Evolutionary conservation across 1,140 invertebrate genomes (phyloP), one percentile per base, ranked within the genome.

Genomic region (Drosophila melanica): DNA sequence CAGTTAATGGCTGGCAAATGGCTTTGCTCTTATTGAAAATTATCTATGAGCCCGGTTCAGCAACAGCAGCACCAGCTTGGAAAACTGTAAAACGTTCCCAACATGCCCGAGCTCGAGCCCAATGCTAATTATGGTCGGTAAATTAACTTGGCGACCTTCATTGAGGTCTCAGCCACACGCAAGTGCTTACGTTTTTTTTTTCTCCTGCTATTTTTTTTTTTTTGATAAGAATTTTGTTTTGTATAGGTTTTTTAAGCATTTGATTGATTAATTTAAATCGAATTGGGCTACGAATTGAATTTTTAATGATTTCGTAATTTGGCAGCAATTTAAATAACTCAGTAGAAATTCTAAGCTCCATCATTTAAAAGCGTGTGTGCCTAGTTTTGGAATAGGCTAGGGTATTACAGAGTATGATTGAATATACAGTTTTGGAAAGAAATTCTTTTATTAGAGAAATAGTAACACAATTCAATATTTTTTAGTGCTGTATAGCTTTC

Each of bases 261-360:
- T 89, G 84, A 89, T 89, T 89, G 84, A 89, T 89, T 89, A 89
- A 90, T 75, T 77, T 51, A 66, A 58, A 66, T 65, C 47, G 63
- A 87, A 89, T 57, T 82, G 79, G 79, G 79, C 62, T 68, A 79
- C 35, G 69, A 79, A 89, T 84, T 89, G 76, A 84, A 87, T 87
- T 82, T 80, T 62, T 84, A 89, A 84, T 87, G 76, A 48, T 58
- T 57, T 70, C 60, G 65, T 82, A 89, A 87, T 79, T 87, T 79
- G 63, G 66, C 66, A 73, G 80, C 70, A 80, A 89, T 87, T 86
- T 77, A 82, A 55, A 41, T 44, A 14, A 27, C 44, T 39, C 64
- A 51, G 11, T 35, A 8, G 10, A 39, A 39, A 58, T 20, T 68
- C 16, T 42, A 39, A 47, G 18, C 23, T 30, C 20, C 23, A 48